These are phyloP conservation scores for Meriones psammophilus DNA, from an alignment of 2,797 vertebrate genomes.

Conservation along the genomic window DNA sequence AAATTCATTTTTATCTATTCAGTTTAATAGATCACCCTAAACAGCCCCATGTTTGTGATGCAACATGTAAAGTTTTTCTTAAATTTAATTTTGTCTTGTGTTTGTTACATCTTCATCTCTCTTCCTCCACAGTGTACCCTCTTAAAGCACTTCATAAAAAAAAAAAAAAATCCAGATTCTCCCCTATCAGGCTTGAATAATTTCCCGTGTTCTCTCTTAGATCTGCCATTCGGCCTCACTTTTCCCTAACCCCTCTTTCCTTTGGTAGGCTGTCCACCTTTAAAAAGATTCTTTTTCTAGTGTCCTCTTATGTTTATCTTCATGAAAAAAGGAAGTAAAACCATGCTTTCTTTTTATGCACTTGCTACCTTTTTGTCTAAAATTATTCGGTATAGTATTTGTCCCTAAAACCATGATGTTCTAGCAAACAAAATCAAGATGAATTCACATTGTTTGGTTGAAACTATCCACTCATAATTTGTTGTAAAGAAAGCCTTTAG, in stretches of 20 bases:
- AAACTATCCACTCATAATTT: neutral
- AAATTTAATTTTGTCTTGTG: neutral
- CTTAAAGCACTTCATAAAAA: neutral
- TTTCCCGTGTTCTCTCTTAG: neutral
- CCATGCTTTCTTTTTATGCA: neutral
- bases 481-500: neutral
- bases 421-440: slow-evolving; percentile 53
- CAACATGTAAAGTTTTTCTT: neutral
- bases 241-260: neutral
- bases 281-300: neutral
- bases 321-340: neutral
- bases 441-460: neutral
- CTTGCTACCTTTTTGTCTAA: neutral
- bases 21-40: neutral
- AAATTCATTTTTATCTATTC: neutral
- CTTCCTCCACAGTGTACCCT: neutral
- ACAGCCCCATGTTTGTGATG: neutral
- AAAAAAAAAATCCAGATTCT: neutral
- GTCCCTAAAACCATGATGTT: neutral
- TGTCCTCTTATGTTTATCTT: neutral
- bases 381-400: neutral
- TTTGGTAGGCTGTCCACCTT: neutral
- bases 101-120: neutral
- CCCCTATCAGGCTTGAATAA: neutral
- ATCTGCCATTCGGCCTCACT: neutral